Percentiles rank a stretch among this genome's conserved stretches.
Evolutionary conservation across 2,888 invertebrate genomes (phyloP).

Genomic region (Crematogaster levior): DNA sequence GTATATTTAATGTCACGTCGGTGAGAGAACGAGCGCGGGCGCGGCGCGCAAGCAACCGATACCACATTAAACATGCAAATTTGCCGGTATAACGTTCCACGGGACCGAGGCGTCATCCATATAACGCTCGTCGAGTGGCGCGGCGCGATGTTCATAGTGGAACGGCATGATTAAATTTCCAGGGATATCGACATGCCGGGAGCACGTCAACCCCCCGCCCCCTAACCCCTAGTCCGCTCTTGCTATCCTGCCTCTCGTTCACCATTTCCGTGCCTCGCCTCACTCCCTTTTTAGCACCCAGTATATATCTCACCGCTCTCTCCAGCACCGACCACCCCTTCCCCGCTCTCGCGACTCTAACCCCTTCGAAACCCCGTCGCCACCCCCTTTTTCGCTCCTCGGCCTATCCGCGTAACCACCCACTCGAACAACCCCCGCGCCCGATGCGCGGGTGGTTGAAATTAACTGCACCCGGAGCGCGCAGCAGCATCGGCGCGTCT

Average conservation of each 20-base stretch:
- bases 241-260: slow-evolving; percentile 41
- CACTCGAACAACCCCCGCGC: slow-evolving; percentile 60
- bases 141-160: slow-evolving; percentile 73
- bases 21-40: slow-evolving; percentile 47
- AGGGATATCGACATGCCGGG: slow-evolving; percentile 81
- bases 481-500: slow-evolving; percentile 55
- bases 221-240: background rate
- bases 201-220: slow-evolving; percentile 71
- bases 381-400: slow-evolving; percentile 72
- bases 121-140: slow-evolving; percentile 63
- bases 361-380: slow-evolving; percentile 36
- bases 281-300: slow-evolving; percentile 48
- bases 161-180: slow-evolving; percentile 81
- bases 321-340: slow-evolving; percentile 45
- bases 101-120: slow-evolving; percentile 70
- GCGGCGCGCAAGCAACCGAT: slow-evolving; percentile 75
- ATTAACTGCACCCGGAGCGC: slow-evolving; percentile 73
- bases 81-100: slow-evolving; percentile 77
- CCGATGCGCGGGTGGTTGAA: slow-evolving; percentile 63
- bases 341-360: slow-evolving; percentile 6
- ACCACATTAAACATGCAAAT: slow-evolving; percentile 82
- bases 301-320: slow-evolving; percentile 66
- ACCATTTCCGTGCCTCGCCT: slow-evolving; percentile 36
- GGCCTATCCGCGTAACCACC: slow-evolving; percentile 67
- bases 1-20: slow-evolving; percentile 76